Evolutionary conservation across 2,888 invertebrate genomes (phyloP).

Genomic region (Euclidia mi): DNA sequence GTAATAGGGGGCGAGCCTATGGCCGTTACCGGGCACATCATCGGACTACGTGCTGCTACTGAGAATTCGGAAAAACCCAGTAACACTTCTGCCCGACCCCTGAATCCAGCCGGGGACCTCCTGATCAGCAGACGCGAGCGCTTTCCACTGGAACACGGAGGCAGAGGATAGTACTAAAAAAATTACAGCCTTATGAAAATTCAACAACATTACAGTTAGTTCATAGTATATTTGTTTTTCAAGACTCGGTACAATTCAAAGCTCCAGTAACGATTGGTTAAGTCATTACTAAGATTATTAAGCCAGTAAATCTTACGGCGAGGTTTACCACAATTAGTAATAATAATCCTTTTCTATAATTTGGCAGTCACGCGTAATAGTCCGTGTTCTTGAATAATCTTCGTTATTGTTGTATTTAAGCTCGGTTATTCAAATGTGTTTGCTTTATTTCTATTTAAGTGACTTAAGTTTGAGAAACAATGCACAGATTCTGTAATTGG

Average conservation of each 20-base stretch:
- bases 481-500: not conserved
- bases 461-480: not conserved
- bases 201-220: not conserved
- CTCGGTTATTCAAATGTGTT: not conserved
- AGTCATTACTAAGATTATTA: conserved; percentile 22
- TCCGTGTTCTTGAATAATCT: not conserved
- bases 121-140: no score
- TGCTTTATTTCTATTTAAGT: not conserved
- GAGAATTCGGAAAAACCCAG: no score
- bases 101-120: no score
- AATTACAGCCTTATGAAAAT: not conserved
- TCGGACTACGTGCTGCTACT: no score
- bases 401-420: conserved; percentile 1
- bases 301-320: conserved; percentile 18
- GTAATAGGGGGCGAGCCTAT: no score
- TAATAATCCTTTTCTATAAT: conserved; percentile 6
- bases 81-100: no score
- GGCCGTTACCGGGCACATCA: no score
- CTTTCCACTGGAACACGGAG: no score
- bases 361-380: not conserved
- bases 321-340: conserved; percentile 7
- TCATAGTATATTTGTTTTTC: not conserved
- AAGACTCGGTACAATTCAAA: conserved; percentile 19
- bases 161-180: not conserved
- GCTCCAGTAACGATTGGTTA: conserved; percentile 15